These are phyloP conservation scores for silkworm (Bombyx mori) DNA, from an alignment of 1,140 invertebrate genomes.

Conservation along the genomic window ASM3026992v2 NC_085120.1:4548001-4548500, in stretches of 20 bases:
- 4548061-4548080: conserved; percentile 59
- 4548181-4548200: conserved; percentile 56
- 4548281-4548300: conserved; percentile 51
- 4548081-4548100: conserved; percentile 65
- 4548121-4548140: conserved; percentile 33
- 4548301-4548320: conserved; percentile 69
- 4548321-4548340: conserved; percentile 71
- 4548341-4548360: conserved; percentile 68
- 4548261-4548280: conserved; percentile 53
- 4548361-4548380: conserved; percentile 70
- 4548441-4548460: conserved; percentile 40
- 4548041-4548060: conserved; percentile 46
- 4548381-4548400: conserved; percentile 49
- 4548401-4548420: conserved; percentile 32
- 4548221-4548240: conserved; percentile 41
- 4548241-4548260: conserved; percentile 56
- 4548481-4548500: conserved; percentile 46
- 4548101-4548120: conserved; percentile 57
- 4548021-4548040: conserved; percentile 23
- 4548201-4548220: conserved; percentile 35
- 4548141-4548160: conserved; percentile 44
- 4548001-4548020: conserved; percentile 21
- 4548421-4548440: conserved; percentile 33
- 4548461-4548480: conserved; percentile 36
- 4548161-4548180: conserved; percentile 59